phyloP scores from a whole-genome alignment of 2,888 invertebrate genomes.

The Caenorhabditis virilis region DNA sequence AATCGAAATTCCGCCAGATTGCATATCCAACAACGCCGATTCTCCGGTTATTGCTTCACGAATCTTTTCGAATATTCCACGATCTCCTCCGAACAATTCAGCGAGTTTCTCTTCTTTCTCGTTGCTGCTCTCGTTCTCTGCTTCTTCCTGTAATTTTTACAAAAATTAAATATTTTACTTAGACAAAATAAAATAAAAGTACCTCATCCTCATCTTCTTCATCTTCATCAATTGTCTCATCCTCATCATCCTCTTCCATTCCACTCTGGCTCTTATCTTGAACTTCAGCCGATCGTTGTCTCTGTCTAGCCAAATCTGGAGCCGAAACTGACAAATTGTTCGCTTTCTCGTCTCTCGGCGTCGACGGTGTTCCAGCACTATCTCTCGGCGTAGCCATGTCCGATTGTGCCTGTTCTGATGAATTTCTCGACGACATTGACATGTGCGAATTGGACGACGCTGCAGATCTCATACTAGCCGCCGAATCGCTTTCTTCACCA shows the following conservation, averaged over 20 bases:
- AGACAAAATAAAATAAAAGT: no score
- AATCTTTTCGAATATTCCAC: conserved; percentile 28
- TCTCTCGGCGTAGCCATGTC: conserved; percentile 12
- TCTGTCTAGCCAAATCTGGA: conserved; percentile 47
- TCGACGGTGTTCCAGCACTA: conserved; percentile 20
- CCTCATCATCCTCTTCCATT: conserved; percentile 32
- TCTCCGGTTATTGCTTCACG: conserved; percentile 28
- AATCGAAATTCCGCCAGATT: background rate
- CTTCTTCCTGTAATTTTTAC: conserved; percentile 36
- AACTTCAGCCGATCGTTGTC: conserved; percentile 37
- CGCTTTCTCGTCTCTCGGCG: conserved; percentile 23
- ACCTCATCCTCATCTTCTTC: conserved; percentile 52
- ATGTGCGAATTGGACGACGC: conserved; percentile 32
- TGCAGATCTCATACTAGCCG: conserved; percentile 29
- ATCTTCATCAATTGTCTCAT: conserved; percentile 41
- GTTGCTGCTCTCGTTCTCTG: conserved; percentile 8
- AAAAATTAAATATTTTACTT: no score
- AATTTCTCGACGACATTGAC: conserved; percentile 10
- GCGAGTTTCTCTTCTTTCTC: conserved; percentile 15
- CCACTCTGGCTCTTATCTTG: conserved; percentile 26
- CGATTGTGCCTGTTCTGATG: conserved; percentile 5
- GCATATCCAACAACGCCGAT: background rate
- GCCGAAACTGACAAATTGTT: conserved; percentile 51
- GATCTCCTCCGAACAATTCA: conserved; percentile 18
- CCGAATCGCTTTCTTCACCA: conserved; percentile 38